Base-by-base conservation (phyloP, 2,888 invertebrate genomes). In the Linyphia triangularis region DNA sequence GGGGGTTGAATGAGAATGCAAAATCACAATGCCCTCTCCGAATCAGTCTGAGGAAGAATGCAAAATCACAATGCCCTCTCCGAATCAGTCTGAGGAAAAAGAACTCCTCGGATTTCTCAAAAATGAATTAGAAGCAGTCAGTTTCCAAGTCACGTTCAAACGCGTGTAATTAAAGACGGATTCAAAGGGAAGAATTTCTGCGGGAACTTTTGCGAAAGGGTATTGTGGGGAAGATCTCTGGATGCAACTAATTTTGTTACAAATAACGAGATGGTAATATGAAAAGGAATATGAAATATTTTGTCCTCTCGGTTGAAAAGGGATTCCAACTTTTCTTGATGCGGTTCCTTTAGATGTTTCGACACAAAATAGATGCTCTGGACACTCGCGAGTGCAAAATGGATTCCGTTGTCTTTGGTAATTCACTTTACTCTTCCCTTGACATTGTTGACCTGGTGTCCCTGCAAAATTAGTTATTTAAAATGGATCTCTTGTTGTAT, bases 231-330 rank as follows among this genome's bases (percentile, higher is more conserved):
- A 43, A 85, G 81, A 88, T 81, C 81, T 69, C 70, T 67, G 30
- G 85, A 86, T 86, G 85, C 85, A n/a, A 79, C 86, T 88, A 88
- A 88, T 75, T 88, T 88, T 75, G 86, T 88, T 88, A 88, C 73
- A 73, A 73, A 88, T 88, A 88, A 88, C 86, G 86, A 88, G 86
- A 88, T 88, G 86, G 73, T 88, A 88, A 88, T 88, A 73, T 88
- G 86, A 88, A 88, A 88, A 88, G 86, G 86, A 88, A 88, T 88
- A 88, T 88, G 86, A 88, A 88, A 88, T 82, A 88, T 88, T 88
- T 88, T 73, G 86, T 78, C 85, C 79, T 86, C 79, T 63, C 85
- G 37, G 63, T 78, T 43, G 73, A 88, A 88, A 88, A 79, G 86
- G 79, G 86, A 88, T 88, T 88, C 59, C 33, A 88, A 88, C 78